Percentiles rank a stretch among this genome's conserved stretches.
phyloP scores from a whole-genome alignment of 2,113 vertebrate genomes.

The Syngnathoides biaculeatus region DNA sequence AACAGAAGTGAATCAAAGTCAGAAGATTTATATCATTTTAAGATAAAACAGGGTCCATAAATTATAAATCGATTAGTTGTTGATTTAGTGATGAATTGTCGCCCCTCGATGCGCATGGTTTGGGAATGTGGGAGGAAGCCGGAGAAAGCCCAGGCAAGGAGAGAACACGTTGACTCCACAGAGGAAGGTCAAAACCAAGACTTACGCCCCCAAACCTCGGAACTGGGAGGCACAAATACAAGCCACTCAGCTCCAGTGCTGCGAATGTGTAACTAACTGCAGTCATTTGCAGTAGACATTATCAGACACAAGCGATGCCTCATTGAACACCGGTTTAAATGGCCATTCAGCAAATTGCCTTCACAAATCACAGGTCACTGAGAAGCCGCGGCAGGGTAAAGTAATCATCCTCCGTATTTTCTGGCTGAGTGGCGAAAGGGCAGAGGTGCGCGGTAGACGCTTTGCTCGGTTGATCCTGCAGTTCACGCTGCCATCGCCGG shows the following conservation, averaged over 20 bases:
- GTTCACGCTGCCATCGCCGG: constrained; percentile 29
- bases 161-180: not conserved
- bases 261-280: not conserved
- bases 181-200: not conserved
- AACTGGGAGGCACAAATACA: not conserved
- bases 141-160: not conserved
- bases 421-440: constrained; percentile 29
- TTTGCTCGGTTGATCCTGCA: constrained; percentile 28
- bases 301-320: not conserved
- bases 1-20: no score
- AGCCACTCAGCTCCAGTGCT: not conserved
- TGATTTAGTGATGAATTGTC: no score
- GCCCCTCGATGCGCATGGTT: no score
- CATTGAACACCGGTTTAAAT: not conserved
- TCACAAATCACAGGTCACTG: not conserved
- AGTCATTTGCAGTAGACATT: not conserved
- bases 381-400: not conserved
- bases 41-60: no score
- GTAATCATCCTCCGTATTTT: constrained; percentile 37
- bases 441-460: constrained; percentile 29
- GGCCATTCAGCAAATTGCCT: not conserved
- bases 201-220: not conserved
- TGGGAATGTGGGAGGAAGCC: no score
- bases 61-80: no score
- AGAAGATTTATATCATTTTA: no score